phyloP scores from a whole-genome alignment of 2,113 vertebrate genomes.

The Deroptyus accipitrinus region DNA sequence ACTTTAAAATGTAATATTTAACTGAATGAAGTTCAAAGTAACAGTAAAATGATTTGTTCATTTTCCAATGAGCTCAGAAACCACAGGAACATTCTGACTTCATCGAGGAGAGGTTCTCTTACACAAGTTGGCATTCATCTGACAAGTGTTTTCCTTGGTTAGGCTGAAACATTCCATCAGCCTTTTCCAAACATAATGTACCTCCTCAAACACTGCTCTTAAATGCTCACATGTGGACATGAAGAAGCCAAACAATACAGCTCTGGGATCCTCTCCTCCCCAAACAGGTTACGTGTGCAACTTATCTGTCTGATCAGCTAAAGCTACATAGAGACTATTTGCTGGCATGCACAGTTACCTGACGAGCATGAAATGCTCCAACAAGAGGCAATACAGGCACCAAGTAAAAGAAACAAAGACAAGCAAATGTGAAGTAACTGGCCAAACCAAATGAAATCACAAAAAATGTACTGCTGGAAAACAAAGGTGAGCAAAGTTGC shows the following conservation, averaged over 20 bases:
- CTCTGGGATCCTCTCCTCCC: background rate
- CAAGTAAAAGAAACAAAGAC: background rate
- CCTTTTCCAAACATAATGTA: background rate
- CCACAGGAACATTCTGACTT: background rate
- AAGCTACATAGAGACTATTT: background rate
- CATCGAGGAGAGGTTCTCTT: background rate
- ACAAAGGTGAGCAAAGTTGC: background rate
- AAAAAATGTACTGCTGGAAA: background rate
- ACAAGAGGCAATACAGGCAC: background rate
- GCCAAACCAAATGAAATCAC: background rate
- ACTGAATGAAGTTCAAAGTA: background rate
- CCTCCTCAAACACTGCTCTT: background rate
- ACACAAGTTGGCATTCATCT: background rate
- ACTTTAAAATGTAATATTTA: background rate
- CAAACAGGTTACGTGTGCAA: background rate
- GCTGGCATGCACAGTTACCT: background rate
- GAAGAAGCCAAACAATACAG: background rate
- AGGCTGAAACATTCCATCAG: background rate
- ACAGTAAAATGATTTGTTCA: background rate
- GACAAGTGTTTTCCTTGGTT: background rate
- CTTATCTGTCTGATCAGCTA: background rate
- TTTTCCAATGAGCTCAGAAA: constrained; percentile 17
- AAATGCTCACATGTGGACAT: background rate
- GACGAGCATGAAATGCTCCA: background rate
- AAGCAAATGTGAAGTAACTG: background rate